phyloP scores from a whole-genome alignment of 2,797 vertebrate genomes.

The Melanotaenia parkinsoni region DNA sequence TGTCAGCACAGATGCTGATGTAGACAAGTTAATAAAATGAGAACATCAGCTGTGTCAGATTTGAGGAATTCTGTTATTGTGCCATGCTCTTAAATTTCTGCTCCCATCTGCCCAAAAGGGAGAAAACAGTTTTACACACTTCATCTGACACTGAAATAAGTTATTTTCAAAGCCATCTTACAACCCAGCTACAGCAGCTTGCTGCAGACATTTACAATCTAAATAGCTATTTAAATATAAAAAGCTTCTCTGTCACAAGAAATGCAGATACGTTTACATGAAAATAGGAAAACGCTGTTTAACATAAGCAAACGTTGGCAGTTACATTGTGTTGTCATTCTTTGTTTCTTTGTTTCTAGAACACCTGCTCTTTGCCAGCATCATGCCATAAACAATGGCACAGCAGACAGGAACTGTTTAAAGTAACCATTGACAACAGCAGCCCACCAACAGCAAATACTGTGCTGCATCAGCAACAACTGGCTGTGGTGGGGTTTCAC shows the following conservation, averaged over 20 bases:
- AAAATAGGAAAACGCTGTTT: conserved; percentile 21
- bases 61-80: background rate
- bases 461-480: conserved; percentile 44
- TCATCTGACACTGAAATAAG: background rate
- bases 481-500: conserved; percentile 26
- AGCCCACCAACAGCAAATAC: conserved; percentile 51
- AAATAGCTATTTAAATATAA: conserved; percentile 8
- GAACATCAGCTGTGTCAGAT: background rate
- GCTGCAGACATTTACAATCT: background rate
- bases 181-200: background rate
- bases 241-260: background rate
- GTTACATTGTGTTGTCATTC: conserved; percentile 36
- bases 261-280: conserved; percentile 12
- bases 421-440: conserved; percentile 68
- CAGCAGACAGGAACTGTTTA: conserved; percentile 42
- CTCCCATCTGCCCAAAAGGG: background rate
- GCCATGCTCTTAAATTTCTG: background rate
- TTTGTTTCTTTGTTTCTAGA: conserved; percentile 53
- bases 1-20: background rate
- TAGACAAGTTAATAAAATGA: background rate
- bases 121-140: no score
- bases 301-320: conserved; percentile 33
- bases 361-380: conserved; percentile 60
- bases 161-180: background rate
- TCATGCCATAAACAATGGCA: conserved; percentile 40